Base-by-base conservation (phyloP, 2,113 vertebrate species). In the Rhinolophus ferrumequinum region DNA sequence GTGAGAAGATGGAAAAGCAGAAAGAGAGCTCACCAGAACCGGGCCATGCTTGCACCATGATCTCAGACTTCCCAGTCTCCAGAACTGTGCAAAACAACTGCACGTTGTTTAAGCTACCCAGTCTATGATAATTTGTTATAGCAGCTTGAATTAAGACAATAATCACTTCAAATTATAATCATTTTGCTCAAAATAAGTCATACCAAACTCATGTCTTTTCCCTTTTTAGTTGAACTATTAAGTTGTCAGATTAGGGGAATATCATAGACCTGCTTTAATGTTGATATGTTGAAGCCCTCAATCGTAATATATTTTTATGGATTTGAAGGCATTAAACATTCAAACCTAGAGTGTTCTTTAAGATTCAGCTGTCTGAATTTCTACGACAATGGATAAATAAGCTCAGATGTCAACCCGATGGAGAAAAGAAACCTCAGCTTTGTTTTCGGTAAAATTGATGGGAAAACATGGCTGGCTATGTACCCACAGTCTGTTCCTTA, bases 371-470 rank as follows among this genome's bases (percentile, higher is more conserved):
- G 60, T 86, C 58, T 96, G 88, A 81, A 76, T 84, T 44, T 96
- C 47, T 94, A 66, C 90, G 84, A 60, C 38, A 50, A 72, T 70
- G 54, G n/a, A 75, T 88, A 96, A 94, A 75, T 93, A 95, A 95
- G 96, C 19, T 47, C 2, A 75, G 33, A 33, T 84, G 33, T 90
- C 8, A 69, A 79, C 38, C 1, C 2, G 22, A 60, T 18, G 44
- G 33, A 91, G 47, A 47, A 82, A 96, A 81, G 94, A 50, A 35
- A 14, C 11, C 18, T 89, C 30, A 33, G 21, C 28, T 64, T 90
- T 91, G 30, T 67, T 95, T 95, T 83, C 64, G 6, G 14, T 86
- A 81, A 75, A 89, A 38, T 19, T 33, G 28, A 69, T 58, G 30
- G 21, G n/a, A 83, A 22, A 94, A 33, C 13, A 13, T 11, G 19